Evolutionary conservation across 1,140 invertebrate genomes (phyloP).

Genomic region (Paralvinella palmiformis): DNA sequence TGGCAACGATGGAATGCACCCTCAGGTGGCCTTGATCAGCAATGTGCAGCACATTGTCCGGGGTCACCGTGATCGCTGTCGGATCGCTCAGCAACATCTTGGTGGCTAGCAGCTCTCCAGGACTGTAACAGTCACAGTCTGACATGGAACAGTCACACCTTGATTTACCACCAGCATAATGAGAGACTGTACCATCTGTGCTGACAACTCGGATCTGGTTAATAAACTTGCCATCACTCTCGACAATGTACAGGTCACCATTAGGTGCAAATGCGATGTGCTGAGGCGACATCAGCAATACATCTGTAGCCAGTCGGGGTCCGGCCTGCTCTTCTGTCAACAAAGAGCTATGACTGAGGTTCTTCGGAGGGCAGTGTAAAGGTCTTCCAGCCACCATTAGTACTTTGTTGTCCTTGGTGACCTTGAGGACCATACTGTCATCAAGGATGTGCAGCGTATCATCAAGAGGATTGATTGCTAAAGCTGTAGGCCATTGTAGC

Average conservation of each 20-base stretch:
- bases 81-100: constrained; percentile 89
- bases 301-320: constrained; percentile 55
- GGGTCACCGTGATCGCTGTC: constrained; percentile 82
- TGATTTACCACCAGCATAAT: constrained; percentile 86
- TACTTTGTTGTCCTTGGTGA: constrained; percentile 81
- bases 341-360: constrained; percentile 26
- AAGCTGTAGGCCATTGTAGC: constrained; percentile 87
- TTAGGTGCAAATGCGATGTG: constrained; percentile 86
- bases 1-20: constrained; percentile 82
- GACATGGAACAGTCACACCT: constrained; percentile 87
- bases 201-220: constrained; percentile 85
- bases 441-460: constrained; percentile 92
- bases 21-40: constrained; percentile 78
- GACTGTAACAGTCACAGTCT: constrained; percentile 76
- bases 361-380: constrained; percentile 75
- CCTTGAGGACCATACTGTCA: constrained; percentile 87
- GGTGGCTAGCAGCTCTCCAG: constrained; percentile 75
- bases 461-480: constrained; percentile 88
- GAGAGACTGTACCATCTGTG: constrained; percentile 83
- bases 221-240: constrained; percentile 80
- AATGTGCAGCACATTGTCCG: constrained; percentile 81
- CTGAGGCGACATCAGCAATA: constrained; percentile 84
- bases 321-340: constrained; percentile 14
- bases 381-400: constrained; percentile 87
- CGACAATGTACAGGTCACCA: constrained; percentile 88